Evolutionary conservation across 2,113 vertebrate genomes (phyloP), one percentile per base, ranked within the genome.

Genomic region (Ptilonorhynchus violaceus): DNA sequence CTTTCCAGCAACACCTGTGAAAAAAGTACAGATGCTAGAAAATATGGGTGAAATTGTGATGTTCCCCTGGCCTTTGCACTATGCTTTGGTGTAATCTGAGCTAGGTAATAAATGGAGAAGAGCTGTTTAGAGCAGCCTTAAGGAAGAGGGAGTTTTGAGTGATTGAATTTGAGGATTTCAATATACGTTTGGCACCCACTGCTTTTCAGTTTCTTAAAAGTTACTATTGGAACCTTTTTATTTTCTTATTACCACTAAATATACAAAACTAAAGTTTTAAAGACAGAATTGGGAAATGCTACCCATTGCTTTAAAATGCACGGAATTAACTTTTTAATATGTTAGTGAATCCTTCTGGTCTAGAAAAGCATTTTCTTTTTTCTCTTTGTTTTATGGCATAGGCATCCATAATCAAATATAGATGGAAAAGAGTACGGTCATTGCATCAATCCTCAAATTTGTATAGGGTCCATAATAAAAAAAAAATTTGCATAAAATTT

Each of bases 1-100:
- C 85, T 93, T 91, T 97, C 39, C 72, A 78, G 90, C 96, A 97
- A 97, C 97, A 98, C 98, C 98, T 98, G 98, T 90, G 96, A 33
- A 83, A 91, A 84, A 93, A 91, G 94, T 97, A 85, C 97, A 96
- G 97, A 98, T 97, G 96, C 97, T 95, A 95, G 96, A 97, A 98
- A 97, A 97, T 90, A 92, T 13, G 94, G 95, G 95, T 97, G 97
- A 97, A 98, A 98, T 97, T 94, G 96, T 96, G 95, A 97, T 96
- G 80, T 98, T 94, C 96, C 96, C 88, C 81, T 89, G 50, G 89
- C 96, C 80, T 97, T 97, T 96, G 94, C 96, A 81, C 69, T 97
- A 73, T 6, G 16, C 92, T 95, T 94, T 56, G 83, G 79, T 96
- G 96, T 98, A 97, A 98, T 73, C 52, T 75, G 96, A 98, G 85